Evolutionary conservation across 2,113 vertebrate genomes (phyloP).

Genomic region (Plecotus auritus): DNA sequence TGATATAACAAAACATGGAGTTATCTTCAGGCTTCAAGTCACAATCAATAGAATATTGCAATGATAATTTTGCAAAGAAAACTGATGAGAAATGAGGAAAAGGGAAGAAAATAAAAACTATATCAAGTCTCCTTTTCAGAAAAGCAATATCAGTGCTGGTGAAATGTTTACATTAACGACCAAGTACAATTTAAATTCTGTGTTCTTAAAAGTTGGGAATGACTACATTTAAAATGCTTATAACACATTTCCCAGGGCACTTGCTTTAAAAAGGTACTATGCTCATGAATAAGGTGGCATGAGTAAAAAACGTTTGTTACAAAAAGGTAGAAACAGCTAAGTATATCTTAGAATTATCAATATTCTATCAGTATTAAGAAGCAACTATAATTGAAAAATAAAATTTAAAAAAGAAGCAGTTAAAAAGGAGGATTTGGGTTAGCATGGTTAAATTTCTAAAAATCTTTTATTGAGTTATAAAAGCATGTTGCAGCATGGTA

Average conservation of each 20-base stretch:
- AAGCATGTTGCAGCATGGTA: background rate
- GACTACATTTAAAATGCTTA: background rate
- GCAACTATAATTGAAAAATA: background rate
- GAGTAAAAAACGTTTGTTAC: background rate
- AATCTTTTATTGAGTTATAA: background rate
- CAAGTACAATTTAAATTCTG: background rate
- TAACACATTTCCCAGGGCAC: background rate
- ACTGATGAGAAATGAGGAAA: background rate
- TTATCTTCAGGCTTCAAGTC: background rate
- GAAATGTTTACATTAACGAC: background rate
- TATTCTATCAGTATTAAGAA: background rate
- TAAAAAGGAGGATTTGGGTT: background rate
- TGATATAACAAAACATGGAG: background rate
- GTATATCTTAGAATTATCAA: background rate
- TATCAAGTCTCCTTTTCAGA: background rate
- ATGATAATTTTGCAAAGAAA: background rate
- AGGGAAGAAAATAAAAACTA: background rate
- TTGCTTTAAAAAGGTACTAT: background rate
- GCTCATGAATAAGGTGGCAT: background rate
- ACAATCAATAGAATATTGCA: background rate
- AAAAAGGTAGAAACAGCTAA: background rate
- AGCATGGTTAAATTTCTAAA: background rate
- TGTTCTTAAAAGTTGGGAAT: constrained; percentile 14
- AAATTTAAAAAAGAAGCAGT: background rate
- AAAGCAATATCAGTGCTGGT: background rate